These are phyloP conservation scores for Nephrotoma appendiculata DNA, from an alignment of 2,888 invertebrate species.

Conservation along the genomic window DNA sequence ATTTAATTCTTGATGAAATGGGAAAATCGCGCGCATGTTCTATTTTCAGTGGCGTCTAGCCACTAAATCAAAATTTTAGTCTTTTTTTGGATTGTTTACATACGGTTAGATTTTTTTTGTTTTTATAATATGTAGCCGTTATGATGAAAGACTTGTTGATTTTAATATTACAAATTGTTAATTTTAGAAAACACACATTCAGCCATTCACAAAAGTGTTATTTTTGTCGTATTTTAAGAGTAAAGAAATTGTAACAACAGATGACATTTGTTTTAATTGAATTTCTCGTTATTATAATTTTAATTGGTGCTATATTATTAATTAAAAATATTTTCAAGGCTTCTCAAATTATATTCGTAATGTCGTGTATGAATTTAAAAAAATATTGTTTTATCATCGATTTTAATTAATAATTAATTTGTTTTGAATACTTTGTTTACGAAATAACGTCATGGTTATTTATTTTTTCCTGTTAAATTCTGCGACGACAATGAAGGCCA, in stretches of 20 bases:
- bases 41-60: neutral
- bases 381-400: neutral
- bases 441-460: neutral
- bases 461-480: neutral
- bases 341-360: neutral
- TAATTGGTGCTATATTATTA: neutral
- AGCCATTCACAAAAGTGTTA: neutral
- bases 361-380: neutral
- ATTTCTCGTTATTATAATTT: neutral
- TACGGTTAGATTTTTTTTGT: neutral
- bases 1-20: neutral
- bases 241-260: neutral
- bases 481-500: neutral
- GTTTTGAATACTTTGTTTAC: neutral
- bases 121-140: neutral
- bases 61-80: neutral
- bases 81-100: neutral
- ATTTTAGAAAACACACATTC: neutral
- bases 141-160: neutral
- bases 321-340: neutral
- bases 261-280: neutral
- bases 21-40: neutral
- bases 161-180: neutral
- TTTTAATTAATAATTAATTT: neutral
- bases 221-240: neutral